A percentile compares a stretch with the other conserved stretches of the same genome.
Evolutionary conservation across 2,888 invertebrate genomes (phyloP).

Genomic region (Sinodicranocentrus sp.): DNA sequence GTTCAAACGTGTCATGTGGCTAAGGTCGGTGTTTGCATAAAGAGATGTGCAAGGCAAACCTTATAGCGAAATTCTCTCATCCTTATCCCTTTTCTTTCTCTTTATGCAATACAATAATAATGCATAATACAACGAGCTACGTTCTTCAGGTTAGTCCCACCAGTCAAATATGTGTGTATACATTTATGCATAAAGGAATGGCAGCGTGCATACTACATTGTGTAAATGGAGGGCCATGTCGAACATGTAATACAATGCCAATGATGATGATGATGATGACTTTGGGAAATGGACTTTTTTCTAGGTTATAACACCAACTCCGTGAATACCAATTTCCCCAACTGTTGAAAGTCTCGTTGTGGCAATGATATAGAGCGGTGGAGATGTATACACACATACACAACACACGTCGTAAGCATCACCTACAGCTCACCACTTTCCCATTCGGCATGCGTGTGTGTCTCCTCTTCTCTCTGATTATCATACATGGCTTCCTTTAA

Average conservation of each 20-base stretch:
- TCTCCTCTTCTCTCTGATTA: slow-evolving; percentile 48
- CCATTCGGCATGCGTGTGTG: slow-evolving; percentile 40
- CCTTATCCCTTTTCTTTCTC: no score
- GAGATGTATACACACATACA: no score
- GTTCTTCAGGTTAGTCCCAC: background rate
- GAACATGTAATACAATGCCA: slow-evolving; percentile 31
- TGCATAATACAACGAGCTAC: slow-evolving; percentile 7
- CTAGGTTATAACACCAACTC: slow-evolving; percentile 31
- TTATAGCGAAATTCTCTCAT: no score
- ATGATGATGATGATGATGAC: slow-evolving; percentile 40
- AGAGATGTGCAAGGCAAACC: background rate
- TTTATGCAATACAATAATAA: slow-evolving; percentile 12
- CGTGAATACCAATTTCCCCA: slow-evolving; percentile 51
- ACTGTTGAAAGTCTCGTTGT: slow-evolving; percentile 43
- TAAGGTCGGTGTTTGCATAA: background rate
- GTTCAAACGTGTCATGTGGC: background rate
- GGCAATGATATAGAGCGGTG: no score
- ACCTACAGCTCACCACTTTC: no score
- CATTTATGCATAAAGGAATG: no score
- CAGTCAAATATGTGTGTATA: background rate
- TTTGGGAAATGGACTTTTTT: slow-evolving; percentile 36
- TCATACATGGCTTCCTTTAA: slow-evolving; percentile 33
- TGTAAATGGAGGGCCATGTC: background rate
- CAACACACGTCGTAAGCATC: no score
- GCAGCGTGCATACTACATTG: background rate